Conservation (phyloP, 2,113 vertebrate genomes). For the Bubo blakistoni region DNA sequence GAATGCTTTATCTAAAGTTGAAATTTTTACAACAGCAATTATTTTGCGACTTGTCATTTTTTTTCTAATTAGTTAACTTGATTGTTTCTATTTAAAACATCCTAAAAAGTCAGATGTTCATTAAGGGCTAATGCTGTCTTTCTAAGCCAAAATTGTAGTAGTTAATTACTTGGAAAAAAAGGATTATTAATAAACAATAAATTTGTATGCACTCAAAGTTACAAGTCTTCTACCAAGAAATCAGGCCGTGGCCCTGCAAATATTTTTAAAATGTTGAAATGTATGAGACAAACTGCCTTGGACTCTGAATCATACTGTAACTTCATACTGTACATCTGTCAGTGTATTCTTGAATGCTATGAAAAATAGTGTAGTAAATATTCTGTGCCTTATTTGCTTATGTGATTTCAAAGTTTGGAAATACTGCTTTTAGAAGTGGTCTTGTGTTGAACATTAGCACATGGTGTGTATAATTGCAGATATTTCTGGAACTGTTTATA, state of each 20-base stretch:
- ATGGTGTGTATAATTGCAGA: background rate
- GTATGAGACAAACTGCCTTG: background rate
- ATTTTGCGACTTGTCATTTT: background rate
- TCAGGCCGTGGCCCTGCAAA: background rate
- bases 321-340: background rate
- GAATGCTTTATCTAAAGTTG: background rate
- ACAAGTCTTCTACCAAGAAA: background rate
- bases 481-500: slow-evolving; percentile 17
- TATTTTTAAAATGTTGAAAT: background rate
- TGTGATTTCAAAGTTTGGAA: background rate
- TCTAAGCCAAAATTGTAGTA: background rate
- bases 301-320: background rate
- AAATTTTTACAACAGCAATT: background rate
- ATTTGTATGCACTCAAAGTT: background rate
- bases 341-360: background rate
- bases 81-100: background rate
- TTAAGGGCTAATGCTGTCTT: background rate
- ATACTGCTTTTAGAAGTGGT: background rate
- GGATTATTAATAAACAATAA: background rate
- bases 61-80: background rate
- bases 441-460: background rate
- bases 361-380: background rate
- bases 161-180: background rate
- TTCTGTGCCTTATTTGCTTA: background rate
- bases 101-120: background rate